Evolutionary conservation across 2,797 vertebrate genomes (phyloP), one percentile per base, ranked within the genome.

Genomic region (Mus minutoides): DNA sequence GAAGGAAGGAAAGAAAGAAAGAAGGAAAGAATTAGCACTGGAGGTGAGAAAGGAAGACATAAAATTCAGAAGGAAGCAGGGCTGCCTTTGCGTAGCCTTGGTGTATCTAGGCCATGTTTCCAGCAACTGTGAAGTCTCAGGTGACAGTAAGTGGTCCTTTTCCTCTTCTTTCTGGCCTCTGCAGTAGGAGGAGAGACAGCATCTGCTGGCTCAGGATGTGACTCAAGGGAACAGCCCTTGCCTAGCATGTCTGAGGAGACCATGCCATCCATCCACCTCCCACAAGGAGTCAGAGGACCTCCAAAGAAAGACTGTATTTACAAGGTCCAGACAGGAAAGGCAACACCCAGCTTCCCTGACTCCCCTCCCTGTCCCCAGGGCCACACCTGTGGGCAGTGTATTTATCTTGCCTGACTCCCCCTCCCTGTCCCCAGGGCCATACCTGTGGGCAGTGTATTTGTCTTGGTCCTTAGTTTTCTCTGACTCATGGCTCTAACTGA

Each of bases 401-500:
- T n/a, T n/a, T n/a, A n/a, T n/a, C n/a, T n/a, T n/a, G n/a, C n/a
- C n/a, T n/a, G 11, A 49, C 49, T 49, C 49, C 52, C 52, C 52
- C 52, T 87, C 54, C 43, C 52, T 85, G 86, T 92, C 83, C 75
- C 77, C 37, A 16, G 46, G 90, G 84, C 54, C 77, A 24, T 40
- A 69, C 85, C 56, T 62, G 60, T 3, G 13, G 31, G 31, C 1
- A 58, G 46, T 54, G 12, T 84, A 56, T 94, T 87, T 88, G 56
- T 64, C 73, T 91, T 69, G 94, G 87, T 69, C 83, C 88, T 88
- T 84, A 69, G 2, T n/a, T 40, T 58, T 84, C 43, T 84, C 77
- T 94, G 86, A 95, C 77, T 87, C 91, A 46, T 29, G 21, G 22
- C 6, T 84, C 92, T 94, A 93, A 75, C 78, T 94, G 73, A 60